Evolutionary conservation across 2,797 vertebrate genomes (phyloP).

Genomic region (Dendrocincla fuliginosa): DNA sequence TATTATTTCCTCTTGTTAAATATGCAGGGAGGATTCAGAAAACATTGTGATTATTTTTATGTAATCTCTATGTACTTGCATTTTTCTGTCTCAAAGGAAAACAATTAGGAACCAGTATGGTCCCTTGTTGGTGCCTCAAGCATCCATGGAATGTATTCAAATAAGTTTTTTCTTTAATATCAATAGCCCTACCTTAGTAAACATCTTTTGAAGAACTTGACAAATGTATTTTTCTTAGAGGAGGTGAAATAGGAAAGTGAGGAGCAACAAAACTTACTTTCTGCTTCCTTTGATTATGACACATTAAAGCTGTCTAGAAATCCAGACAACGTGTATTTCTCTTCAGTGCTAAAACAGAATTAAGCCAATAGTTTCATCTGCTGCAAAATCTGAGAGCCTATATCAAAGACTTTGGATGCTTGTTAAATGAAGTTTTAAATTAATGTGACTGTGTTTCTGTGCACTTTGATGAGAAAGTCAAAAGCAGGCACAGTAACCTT

Average conservation of each 20-base stretch:
- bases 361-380: neutral
- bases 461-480: neutral
- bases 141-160: constrained; percentile 30
- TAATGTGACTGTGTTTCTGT: neutral
- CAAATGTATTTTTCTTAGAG: neutral
- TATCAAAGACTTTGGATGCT: neutral
- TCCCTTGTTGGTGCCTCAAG: constrained; percentile 1
- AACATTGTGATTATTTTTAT: neutral
- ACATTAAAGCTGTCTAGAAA: constrained; percentile 30
- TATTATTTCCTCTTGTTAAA: neutral
- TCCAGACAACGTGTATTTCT: neutral
- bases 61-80: neutral
- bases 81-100: constrained; percentile 16
- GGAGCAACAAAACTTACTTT: neutral
- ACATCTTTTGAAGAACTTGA: neutral
- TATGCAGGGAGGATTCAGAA: neutral
- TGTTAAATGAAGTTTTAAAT: neutral
- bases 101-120: neutral
- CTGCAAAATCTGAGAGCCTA: neutral
- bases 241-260: neutral
- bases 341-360: neutral
- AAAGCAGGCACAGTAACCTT: neutral
- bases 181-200: neutral
- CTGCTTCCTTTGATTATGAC: neutral
- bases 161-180: neutral